Evolutionary conservation across 2,888 invertebrate genomes (phyloP).

Genomic region (Drepana falcataria): DNA sequence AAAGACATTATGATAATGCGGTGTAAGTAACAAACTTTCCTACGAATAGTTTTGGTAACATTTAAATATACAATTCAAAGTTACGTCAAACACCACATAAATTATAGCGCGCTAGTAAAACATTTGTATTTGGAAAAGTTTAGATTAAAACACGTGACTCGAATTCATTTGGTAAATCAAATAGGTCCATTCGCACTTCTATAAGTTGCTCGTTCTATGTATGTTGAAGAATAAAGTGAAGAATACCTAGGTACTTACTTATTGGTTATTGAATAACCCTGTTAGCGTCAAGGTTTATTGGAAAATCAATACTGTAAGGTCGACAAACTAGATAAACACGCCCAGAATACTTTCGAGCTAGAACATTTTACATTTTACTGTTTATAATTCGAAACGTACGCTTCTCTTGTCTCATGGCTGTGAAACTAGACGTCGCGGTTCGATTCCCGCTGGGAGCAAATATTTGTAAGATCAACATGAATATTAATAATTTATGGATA

Average conservation of each 20-base stretch:
- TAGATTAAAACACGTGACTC: not conserved
- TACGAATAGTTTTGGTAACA: too few species aligned
- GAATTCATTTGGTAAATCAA: not conserved
- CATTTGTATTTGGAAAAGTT: not conserved
- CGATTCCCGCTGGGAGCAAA: too few species aligned
- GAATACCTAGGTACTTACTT: not conserved
- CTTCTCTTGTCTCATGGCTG: too few species aligned
- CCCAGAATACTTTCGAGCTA: not conserved
- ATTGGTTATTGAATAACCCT: not conserved
- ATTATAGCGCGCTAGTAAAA: not conserved
- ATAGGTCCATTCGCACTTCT: not conserved
- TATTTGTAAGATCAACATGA: too few species aligned
- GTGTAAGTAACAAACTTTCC: too few species aligned
- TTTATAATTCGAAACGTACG: not conserved
- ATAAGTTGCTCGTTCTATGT: not conserved
- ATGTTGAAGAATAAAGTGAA: not conserved
- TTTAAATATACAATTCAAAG: too few species aligned
- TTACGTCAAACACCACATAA: too few species aligned
- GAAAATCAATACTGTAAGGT: conserved; percentile 6
- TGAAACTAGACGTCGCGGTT: too few species aligned
- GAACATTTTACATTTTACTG: not conserved
- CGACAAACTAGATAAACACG: not conserved
- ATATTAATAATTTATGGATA: too few species aligned
- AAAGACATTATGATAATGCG: not conserved
- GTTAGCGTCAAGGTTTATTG: conserved; percentile 12